Evolutionary conservation across 2,113 vertebrate species (phyloP), one percentile per base, ranked within the genome.

Genomic region (Bolborhynchus lineola): DNA sequence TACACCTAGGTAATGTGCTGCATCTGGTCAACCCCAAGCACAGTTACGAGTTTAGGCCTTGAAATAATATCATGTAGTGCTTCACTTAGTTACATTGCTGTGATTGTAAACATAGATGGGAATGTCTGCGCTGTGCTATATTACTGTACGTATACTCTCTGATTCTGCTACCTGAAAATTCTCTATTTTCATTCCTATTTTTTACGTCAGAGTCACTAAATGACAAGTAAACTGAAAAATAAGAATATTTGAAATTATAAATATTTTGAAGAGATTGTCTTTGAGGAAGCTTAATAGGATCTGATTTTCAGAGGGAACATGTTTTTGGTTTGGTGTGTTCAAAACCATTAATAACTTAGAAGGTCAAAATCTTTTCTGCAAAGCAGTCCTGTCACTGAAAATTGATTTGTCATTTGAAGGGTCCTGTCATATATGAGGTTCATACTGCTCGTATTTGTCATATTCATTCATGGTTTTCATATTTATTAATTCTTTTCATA

Each of bases 121-220:
- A 53, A 50, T 29, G 23, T 25, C 55, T 84, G 11, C 41, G 20
- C 12, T 35, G 13, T 0, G 1, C 25, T 86, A 0, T 37, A 23
- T 55, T 20, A 71, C 10, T 60, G 26, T 5, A 74, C n/a, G 25
- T 35, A 35, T 9, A 6, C 5, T 19, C 12, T 62, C 76, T 67
- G 16, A 59, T 91, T 75, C 75, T 80, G 15, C 11, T 33, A 50
- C 23, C 10, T 57, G 33, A 41, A 16, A 76, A 39, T 64, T 59
- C 67, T 79, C 55, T 42, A 21, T 90, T 83, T 86, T 77, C 9
- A 53, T 42, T 62, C 7, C 5, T 90, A 4, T 85, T 50, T 85
- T 20, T 55, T 63, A 12, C 2, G 9, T 10, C 41, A n/a, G 6
- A 50, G 14, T 53, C 37, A 72, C 29, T 39, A 65, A 88, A 64